Conservation (phyloP, 2,888 invertebrate genomes). For the Leucania comma region DNA sequence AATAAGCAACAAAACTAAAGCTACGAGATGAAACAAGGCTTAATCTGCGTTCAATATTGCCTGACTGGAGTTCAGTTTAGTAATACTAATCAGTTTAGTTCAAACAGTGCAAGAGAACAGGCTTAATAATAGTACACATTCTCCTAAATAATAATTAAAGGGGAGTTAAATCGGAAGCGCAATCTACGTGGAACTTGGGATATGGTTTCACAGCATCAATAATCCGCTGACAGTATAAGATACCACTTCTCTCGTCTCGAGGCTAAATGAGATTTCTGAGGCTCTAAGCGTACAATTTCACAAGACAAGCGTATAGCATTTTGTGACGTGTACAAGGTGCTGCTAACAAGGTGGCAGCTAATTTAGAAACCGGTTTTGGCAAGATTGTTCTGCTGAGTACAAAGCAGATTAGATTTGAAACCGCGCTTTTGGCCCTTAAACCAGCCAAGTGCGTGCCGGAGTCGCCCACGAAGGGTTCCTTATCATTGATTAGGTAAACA, state of each 20-base stretch:
- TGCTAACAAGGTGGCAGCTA: constrained; percentile 1
- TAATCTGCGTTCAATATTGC: constrained; percentile 50
- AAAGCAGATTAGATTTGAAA: too few relatives aligned
- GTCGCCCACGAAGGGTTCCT: too few relatives aligned
- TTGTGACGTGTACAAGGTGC: constrained; percentile 19
- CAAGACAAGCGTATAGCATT: constrained; percentile 25
- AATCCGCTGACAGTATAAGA: constrained; percentile 66
- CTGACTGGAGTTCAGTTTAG: constrained; percentile 47
- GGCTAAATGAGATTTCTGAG: constrained; percentile 67
- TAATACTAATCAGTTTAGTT: constrained; percentile 50
- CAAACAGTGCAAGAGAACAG: constrained; percentile 17
- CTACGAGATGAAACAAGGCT: constrained; percentile 23
- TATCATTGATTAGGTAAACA: too few relatives aligned
- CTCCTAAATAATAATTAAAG: constrained; percentile 66
- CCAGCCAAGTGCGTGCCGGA: too few relatives aligned
- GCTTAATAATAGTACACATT: constrained; percentile 61
- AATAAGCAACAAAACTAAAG: constrained; percentile 34
- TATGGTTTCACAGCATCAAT: constrained; percentile 69
- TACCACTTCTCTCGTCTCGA: constrained; percentile 46
- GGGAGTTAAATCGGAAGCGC: constrained; percentile 66
- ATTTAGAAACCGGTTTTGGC: constrained; percentile 5
- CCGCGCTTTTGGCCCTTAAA: too few relatives aligned
- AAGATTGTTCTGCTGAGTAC: background rate
- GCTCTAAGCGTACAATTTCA: constrained; percentile 56
- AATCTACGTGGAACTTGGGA: constrained; percentile 56